Conservation (phyloP, 2,888 invertebrate genomes). For the Pollenia amentaria region DNA sequence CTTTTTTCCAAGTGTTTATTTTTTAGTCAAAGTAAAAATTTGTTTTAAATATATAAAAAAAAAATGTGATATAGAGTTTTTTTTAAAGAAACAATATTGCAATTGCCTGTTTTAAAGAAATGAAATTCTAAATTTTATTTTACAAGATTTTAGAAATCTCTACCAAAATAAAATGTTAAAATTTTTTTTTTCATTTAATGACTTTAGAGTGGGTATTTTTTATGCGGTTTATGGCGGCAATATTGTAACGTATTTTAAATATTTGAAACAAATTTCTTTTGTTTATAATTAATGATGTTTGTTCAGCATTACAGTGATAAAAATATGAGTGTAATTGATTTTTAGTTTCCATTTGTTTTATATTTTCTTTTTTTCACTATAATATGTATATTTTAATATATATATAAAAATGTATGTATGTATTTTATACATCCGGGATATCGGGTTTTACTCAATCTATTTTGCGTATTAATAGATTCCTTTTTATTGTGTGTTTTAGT, state of each 20-base stretch:
- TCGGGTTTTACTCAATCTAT: slow-evolving; percentile 12
- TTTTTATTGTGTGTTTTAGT: slow-evolving; percentile 1
- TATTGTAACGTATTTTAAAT: slow-evolving; percentile 33
- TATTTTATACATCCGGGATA: slow-evolving; percentile 56
- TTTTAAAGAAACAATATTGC: slow-evolving; percentile 50
- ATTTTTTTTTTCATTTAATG: slow-evolving; percentile 41
- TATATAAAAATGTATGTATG: slow-evolving; percentile 40
- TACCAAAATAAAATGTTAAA: slow-evolving; percentile 30
- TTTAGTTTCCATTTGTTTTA: slow-evolving; percentile 44
- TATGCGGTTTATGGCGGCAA: slow-evolving; percentile 51
- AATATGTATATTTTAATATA: slow-evolving; percentile 43
- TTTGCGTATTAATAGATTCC: slow-evolving; percentile 23
- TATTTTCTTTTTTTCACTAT: slow-evolving; percentile 10
- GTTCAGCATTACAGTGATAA: slow-evolving; percentile 46
- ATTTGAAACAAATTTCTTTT: neutral
- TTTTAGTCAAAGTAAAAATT: slow-evolving; percentile 2
- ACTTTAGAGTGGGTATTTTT: slow-evolving; percentile 47
- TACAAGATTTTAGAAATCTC: slow-evolving; percentile 41
- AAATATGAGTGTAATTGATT: slow-evolving; percentile 62
- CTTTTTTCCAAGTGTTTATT: slow-evolving; percentile 25
- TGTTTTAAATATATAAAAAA: slow-evolving; percentile 22
- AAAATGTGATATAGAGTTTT: slow-evolving; percentile 27
- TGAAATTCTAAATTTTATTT: neutral
- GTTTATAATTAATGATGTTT: slow-evolving; percentile 19
- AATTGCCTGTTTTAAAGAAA: slow-evolving; percentile 3